phyloP scores from a whole-genome alignment of 2,888 invertebrate genomes.

The Drosophila nr. medialis region DNA sequence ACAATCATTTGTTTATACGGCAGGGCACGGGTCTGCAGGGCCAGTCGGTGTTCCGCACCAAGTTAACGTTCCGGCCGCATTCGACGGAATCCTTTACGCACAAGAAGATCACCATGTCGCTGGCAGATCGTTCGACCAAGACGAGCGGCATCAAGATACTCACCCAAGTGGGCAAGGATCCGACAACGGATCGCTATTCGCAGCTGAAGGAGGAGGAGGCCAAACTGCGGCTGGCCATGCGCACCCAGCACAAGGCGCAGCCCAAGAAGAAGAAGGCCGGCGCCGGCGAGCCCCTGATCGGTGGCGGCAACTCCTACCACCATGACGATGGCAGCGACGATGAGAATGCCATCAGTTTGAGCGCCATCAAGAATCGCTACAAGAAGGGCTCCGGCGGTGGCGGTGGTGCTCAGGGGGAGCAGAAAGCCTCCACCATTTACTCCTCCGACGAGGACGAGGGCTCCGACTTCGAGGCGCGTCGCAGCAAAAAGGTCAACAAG shows the following conservation, averaged over 20 bases:
- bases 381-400: slow-evolving; percentile 87
- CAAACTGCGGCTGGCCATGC: slow-evolving; percentile 94
- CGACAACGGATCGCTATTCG: slow-evolving; percentile 95
- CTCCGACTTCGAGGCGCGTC: slow-evolving; percentile 91
- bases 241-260: slow-evolving; percentile 86
- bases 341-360: slow-evolving; percentile 95
- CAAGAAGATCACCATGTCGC: slow-evolving; percentile 98
- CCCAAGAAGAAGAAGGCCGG: slow-evolving; percentile 85
- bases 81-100: slow-evolving; percentile 99
- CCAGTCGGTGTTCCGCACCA: slow-evolving; percentile 98
- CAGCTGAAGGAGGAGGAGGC: slow-evolving; percentile 99
- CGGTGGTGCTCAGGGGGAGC: slow-evolving; percentile 50
- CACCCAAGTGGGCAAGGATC: slow-evolving; percentile 92
- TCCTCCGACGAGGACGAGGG: slow-evolving; percentile 92
- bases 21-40: slow-evolving; percentile 99
- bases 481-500: slow-evolving; percentile 90
- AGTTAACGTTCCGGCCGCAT: slow-evolving; percentile 98
- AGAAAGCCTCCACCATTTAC: slow-evolving; percentile 89
- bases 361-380: slow-evolving; percentile 97
- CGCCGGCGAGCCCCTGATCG: slow-evolving; percentile 82
- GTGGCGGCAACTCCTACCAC: slow-evolving; percentile 84
- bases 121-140: slow-evolving; percentile 97
- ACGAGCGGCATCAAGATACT: slow-evolving; percentile 97
- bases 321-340: slow-evolving; percentile 95
- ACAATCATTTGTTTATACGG: slow-evolving; percentile 98